These are phyloP conservation scores for Pseudochromis fuscus DNA, from an alignment of 2,797 vertebrate species.

Conservation along the genomic window DNA sequence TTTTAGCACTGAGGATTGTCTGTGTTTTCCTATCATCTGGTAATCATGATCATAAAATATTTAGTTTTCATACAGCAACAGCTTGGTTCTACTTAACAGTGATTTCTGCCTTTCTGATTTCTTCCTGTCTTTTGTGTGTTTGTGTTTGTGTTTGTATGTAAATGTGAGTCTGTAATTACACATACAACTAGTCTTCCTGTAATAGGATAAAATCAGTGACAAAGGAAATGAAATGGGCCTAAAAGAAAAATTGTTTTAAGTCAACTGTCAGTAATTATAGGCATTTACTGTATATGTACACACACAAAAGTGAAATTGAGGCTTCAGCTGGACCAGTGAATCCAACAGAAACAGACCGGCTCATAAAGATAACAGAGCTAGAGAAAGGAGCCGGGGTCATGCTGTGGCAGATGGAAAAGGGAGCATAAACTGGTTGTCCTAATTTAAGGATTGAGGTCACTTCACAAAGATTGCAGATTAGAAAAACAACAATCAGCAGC, in stretches of 20 bases:
- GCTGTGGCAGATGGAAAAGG: background rate
- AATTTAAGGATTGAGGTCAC: background rate
- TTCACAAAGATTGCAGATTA: background rate
- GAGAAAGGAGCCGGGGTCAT: background rate
- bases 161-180: background rate
- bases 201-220: conserved; percentile 11
- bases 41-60: background rate
- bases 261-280: conserved; percentile 3
- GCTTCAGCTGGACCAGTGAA: background rate
- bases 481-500: background rate
- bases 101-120: background rate
- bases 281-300: background rate
- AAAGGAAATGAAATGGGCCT: conserved; percentile 2
- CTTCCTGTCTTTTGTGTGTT: background rate
- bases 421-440: background rate
- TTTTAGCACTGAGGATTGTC: background rate
- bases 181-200: background rate
- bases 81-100: background rate
- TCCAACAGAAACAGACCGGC: background rate
- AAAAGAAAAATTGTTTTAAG: background rate
- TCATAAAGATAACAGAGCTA: background rate
- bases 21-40: background rate
- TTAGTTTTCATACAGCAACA: background rate
- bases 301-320: background rate
- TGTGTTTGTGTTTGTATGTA: background rate